phyloP scores from a whole-genome alignment of 2,797 vertebrate species.

The Gobio occitaniae region DNA sequence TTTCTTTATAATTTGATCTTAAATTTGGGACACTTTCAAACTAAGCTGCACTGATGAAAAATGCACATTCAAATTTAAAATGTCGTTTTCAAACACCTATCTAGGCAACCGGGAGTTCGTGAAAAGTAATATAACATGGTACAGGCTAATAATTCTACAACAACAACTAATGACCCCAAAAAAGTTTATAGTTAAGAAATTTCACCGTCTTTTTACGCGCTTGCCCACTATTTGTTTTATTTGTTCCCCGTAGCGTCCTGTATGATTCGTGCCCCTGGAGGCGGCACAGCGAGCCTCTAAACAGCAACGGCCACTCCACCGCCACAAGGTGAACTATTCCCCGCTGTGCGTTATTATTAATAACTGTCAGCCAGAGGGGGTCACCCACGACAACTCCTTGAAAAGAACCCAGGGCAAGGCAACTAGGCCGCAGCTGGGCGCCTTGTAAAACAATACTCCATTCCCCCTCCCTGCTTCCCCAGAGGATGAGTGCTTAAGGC shows the following conservation, averaged over 20 bases:
- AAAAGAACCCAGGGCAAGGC: constrained; percentile 75
- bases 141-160: constrained; percentile 2
- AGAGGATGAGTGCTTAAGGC: constrained; percentile 71
- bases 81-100: background rate
- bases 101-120: background rate
- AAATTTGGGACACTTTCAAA: constrained; percentile 24
- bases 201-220: constrained; percentile 13
- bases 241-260: constrained; percentile 29
- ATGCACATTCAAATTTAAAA: constrained; percentile 11
- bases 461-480: constrained; percentile 59
- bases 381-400: constrained; percentile 76
- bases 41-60: background rate
- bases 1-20: constrained; percentile 7
- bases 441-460: constrained; percentile 74
- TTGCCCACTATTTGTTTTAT: constrained; percentile 49
- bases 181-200: constrained; percentile 44
- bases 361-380: constrained; percentile 78
- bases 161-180: background rate
- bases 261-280: constrained; percentile 57
- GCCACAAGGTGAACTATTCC: constrained; percentile 79
- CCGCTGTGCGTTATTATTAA: constrained; percentile 78
- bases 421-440: constrained; percentile 76
- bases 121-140: background rate
- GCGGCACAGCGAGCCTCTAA: constrained; percentile 61
- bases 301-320: constrained; percentile 58